Conservation (phyloP, 30 jellyfish, hydroid and myxozoan species). For the Hydractinia symbiolongicarpus region DNA sequence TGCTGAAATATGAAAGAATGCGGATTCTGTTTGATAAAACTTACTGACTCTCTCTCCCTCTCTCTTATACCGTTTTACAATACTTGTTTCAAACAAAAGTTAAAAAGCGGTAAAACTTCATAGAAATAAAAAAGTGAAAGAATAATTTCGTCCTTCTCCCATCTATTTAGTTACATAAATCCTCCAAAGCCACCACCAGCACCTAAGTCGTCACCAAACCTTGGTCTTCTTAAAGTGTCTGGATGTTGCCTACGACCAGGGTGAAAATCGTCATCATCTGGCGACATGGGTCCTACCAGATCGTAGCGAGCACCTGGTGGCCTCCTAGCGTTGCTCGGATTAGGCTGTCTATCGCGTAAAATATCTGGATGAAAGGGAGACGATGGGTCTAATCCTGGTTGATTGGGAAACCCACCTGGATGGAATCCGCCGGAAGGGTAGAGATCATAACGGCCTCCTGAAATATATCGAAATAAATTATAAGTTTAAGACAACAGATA, state of each 20-base stretch:
- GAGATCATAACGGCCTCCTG: slow-evolving; percentile 30
- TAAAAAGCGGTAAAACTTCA: too few relatives aligned
- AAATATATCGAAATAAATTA: neutral
- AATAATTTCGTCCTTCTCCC: too few relatives aligned
- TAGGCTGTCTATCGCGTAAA: neutral
- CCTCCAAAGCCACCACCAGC: slow-evolving; percentile 26
- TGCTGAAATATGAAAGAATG: too few relatives aligned
- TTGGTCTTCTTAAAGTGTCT: slow-evolving; percentile 30
- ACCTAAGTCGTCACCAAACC: slow-evolving; percentile 19
- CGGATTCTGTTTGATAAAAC: too few relatives aligned
- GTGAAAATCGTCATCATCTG: slow-evolving; percentile 27
- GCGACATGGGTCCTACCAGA: slow-evolving; percentile 35
- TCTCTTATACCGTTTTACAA: too few relatives aligned
- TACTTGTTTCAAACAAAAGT: too few relatives aligned
- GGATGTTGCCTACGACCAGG: slow-evolving; percentile 34
- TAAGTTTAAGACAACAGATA: neutral
- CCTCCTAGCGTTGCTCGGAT: slow-evolving; percentile 3
- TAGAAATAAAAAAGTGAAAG: too few relatives aligned
- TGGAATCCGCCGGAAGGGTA: slow-evolving; percentile 8
- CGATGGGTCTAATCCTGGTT: neutral
- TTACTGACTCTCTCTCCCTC: too few relatives aligned
- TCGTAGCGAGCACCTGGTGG: slow-evolving; percentile 51
- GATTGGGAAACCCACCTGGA: neutral
- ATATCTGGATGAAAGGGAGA: neutral
- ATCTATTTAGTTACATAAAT: neutral